Conservation (phyloP, 2,888 invertebrate species). For the Chloroclysta siterata region DNA sequence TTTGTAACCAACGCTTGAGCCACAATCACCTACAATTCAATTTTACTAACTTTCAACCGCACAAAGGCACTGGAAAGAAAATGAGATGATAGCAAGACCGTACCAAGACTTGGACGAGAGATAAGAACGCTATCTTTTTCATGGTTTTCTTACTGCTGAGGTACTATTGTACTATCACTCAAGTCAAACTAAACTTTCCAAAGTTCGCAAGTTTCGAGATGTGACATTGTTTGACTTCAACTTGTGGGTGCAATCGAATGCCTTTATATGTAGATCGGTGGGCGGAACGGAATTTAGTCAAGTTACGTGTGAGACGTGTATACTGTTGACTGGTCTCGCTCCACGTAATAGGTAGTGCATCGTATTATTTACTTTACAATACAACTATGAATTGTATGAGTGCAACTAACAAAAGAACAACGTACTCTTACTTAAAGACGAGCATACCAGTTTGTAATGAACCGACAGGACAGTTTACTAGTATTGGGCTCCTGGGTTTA, state of each 20-base stretch:
- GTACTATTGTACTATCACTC: background rate
- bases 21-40: too few species aligned
- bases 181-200: conserved; percentile 27
- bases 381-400: conserved; percentile 1
- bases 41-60: conserved; percentile 4
- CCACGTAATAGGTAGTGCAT: conserved; percentile 18
- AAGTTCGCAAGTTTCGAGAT: conserved; percentile 49
- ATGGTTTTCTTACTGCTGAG: background rate
- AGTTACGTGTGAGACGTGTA: conserved; percentile 39
- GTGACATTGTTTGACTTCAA: conserved; percentile 51
- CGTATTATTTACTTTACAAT: conserved; percentile 2
- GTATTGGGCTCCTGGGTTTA: too few species aligned
- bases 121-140: background rate
- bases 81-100: background rate
- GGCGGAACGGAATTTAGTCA: conserved; percentile 42
- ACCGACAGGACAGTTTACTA: too few species aligned
- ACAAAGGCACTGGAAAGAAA: background rate
- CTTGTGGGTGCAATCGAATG: conserved; percentile 48
- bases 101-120: background rate
- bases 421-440: background rate
- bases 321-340: conserved; percentile 33
- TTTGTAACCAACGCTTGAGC: conserved; percentile 17
- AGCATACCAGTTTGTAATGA: too few species aligned
- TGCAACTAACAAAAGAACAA: background rate
- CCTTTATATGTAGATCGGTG: conserved; percentile 44